phyloP scores from a whole-genome alignment of 2,888 invertebrate genomes.

The Brenthis ino region DNA sequence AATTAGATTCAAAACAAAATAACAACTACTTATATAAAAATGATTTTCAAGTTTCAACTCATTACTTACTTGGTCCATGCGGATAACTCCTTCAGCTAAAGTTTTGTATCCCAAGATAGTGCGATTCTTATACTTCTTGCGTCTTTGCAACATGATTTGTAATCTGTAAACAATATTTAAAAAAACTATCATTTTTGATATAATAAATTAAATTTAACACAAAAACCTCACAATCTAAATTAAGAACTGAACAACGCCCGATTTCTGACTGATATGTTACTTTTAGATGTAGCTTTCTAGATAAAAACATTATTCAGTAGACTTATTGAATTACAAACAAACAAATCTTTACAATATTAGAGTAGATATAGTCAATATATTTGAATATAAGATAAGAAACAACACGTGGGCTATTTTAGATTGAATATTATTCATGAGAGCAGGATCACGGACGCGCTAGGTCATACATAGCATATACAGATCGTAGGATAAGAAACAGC shows the following conservation, averaged over 20 bases:
- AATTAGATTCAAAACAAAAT: too few relatives aligned
- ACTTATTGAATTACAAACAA: too few relatives aligned
- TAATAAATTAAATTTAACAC: not conserved
- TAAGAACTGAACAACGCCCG: too few relatives aligned
- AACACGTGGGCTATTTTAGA: not conserved
- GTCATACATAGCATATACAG: slow-evolving; percentile 9
- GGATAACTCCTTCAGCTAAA: slow-evolving; percentile 96
- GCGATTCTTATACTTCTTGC: slow-evolving; percentile 99
- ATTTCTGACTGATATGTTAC: too few relatives aligned
- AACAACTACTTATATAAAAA: slow-evolving; percentile 6
- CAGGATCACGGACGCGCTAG: slow-evolving; percentile 1
- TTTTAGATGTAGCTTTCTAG: too few relatives aligned
- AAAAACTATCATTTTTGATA: too few relatives aligned
- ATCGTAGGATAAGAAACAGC: slow-evolving; percentile 5
- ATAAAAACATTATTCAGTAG: too few relatives aligned
- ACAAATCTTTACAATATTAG: too few relatives aligned
- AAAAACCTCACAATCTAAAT: too few relatives aligned
- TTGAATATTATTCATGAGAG: slow-evolving; percentile 3
- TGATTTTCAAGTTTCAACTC: not conserved
- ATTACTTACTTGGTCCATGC: slow-evolving; percentile 92
- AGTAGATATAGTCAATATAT: too few relatives aligned
- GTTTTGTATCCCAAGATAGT: slow-evolving; percentile 99
- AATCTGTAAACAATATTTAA: slow-evolving; percentile 77
- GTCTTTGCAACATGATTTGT: slow-evolving; percentile 96
- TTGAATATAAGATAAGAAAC: too few relatives aligned